Evolutionary conservation across 2,113 vertebrate species (phyloP).

Genomic region (Poecile atricapillus): DNA sequence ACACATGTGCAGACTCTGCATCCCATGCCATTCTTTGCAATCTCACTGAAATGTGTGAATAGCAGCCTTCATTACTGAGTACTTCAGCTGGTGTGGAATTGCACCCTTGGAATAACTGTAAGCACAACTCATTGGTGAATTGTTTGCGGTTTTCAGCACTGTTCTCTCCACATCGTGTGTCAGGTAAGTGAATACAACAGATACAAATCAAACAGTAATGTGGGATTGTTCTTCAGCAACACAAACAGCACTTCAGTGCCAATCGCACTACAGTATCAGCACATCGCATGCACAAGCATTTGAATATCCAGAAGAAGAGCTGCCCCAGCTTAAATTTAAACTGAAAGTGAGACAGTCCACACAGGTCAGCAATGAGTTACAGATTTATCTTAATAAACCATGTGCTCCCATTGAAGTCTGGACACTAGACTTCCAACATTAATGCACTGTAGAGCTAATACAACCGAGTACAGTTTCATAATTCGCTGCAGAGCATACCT

Average conservation of each 20-base stretch:
- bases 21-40: not conserved
- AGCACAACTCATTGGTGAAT: not conserved
- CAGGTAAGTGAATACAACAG: not conserved
- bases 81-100: not conserved
- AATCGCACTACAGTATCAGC: not conserved
- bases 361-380: not conserved
- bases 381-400: not conserved
- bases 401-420: not conserved
- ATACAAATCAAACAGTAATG: not conserved
- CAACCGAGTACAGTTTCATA: not conserved
- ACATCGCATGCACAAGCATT: not conserved
- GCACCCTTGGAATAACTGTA: not conserved
- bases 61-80: not conserved
- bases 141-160: not conserved
- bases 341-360: not conserved
- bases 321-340: slow-evolving; percentile 7
- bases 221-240: not conserved
- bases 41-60: not conserved
- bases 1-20: not conserved
- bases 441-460: not conserved
- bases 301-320: not conserved
- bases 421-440: not conserved
- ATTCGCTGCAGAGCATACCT: not conserved
- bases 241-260: not conserved
- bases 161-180: not conserved